Percentiles rank a stretch among this genome's conserved stretches.
phyloP scores from a whole-genome alignment of 2,888 invertebrate genomes.

The Rhorus exstirpatorius region DNA sequence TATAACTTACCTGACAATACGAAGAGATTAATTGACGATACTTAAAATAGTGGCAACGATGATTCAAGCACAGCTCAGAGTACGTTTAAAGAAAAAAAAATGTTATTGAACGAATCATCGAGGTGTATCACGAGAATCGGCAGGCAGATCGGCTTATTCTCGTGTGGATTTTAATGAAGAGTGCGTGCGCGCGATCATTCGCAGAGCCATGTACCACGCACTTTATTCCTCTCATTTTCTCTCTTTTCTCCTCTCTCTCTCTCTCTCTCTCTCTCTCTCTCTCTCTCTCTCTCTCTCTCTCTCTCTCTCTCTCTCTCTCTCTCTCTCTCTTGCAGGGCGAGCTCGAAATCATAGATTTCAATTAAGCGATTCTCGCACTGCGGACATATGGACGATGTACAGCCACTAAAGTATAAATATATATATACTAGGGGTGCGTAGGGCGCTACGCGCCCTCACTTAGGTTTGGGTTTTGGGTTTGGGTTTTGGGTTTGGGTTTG shows the following conservation, averaged over 20 bases:
- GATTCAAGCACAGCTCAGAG: background rate
- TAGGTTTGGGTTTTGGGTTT: too few relatives aligned
- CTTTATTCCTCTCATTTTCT: conserved; percentile 56
- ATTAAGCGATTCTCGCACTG: conserved; percentile 76
- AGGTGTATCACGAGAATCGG: conserved; percentile 35
- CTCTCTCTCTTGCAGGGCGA: conserved; percentile 55
- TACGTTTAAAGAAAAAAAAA: conserved; percentile 24
- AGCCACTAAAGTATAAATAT: conserved; percentile 27
- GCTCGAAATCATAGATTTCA: conserved; percentile 84
- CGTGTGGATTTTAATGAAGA: conserved; percentile 56
- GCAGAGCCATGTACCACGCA: conserved; percentile 52
- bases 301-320: conserved; percentile 19
- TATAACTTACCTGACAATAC: too few relatives aligned
- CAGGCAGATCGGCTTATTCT: conserved; percentile 30
- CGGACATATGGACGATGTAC: conserved; percentile 63
- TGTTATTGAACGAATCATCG: conserved; percentile 47
- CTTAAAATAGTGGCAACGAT: too few relatives aligned
- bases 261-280: conserved; percentile 12
- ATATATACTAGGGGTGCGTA: too few relatives aligned
- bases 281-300: conserved; percentile 20
- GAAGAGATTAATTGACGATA: too few relatives aligned
- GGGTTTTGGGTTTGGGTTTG: too few relatives aligned
- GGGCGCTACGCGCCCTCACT: too few relatives aligned
- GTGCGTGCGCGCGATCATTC: conserved; percentile 59
- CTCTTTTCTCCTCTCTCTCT: conserved; percentile 20